Evolutionary conservation across 2,797 vertebrate species (phyloP).

Genomic region (Karalla daura): DNA sequence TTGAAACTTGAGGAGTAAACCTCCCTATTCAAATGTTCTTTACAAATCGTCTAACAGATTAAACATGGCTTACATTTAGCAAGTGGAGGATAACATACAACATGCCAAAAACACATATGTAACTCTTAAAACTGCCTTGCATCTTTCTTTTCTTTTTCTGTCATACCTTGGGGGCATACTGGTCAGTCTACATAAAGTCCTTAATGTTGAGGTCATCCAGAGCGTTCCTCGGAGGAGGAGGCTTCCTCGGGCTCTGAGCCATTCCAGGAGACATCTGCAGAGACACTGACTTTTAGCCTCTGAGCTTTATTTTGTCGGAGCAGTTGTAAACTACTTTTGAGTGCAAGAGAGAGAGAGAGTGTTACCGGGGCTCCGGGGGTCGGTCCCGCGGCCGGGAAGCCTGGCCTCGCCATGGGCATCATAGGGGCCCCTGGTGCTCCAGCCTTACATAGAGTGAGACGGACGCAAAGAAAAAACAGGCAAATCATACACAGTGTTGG

Average conservation of each 20-base stretch:
- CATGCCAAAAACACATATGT: neutral
- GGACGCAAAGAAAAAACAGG: slow-evolving; percentile 40
- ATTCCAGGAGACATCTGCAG: slow-evolving; percentile 84
- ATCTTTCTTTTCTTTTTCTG: neutral
- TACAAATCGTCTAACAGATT: neutral
- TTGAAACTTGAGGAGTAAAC: too few relatives aligned
- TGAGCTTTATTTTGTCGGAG: slow-evolving; percentile 1
- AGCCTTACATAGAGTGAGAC: slow-evolving; percentile 79
- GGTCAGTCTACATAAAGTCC: slow-evolving; percentile 95
- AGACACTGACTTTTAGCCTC: slow-evolving; percentile 30
- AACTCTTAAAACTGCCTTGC: neutral
- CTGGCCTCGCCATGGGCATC: slow-evolving; percentile 96
- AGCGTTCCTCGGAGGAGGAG: slow-evolving; percentile 94
- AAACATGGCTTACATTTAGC: neutral
- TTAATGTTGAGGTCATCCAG: slow-evolving; percentile 99
- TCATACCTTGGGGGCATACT: slow-evolving; percentile 62
- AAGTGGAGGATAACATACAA: neutral
- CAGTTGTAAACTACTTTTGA: neutral
- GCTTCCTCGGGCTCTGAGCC: slow-evolving; percentile 97
- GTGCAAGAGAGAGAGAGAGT: neutral
- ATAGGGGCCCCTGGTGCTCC: slow-evolving; percentile 90
- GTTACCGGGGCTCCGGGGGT: slow-evolving; percentile 89
- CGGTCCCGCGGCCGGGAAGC: slow-evolving; percentile 85
- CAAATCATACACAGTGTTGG: slow-evolving; percentile 41
- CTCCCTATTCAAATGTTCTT: too few relatives aligned